Percentiles rank a stretch among this genome's conserved stretches.
phyloP scores from a whole-genome alignment of 2,113 vertebrate genomes.

The Scytalopus superciliaris region DNA sequence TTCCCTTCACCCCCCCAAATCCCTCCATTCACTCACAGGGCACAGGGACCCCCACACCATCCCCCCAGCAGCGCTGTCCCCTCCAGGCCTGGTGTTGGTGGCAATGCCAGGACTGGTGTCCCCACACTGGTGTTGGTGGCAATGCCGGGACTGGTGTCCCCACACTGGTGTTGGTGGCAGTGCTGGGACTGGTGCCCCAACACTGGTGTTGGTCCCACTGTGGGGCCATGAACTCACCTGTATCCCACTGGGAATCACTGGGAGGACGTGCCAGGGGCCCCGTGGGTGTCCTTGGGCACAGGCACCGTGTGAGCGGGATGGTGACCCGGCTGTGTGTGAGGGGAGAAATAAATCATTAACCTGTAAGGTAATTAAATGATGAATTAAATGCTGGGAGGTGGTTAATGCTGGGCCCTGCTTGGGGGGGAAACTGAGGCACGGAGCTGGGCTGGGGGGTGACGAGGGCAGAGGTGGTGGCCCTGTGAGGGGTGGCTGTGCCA shows the following conservation, averaged over 20 bases:
- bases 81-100: rapidly evolving
- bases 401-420: neutral
- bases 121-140: neutral
- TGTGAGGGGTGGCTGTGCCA: neutral
- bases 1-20: too few species aligned
- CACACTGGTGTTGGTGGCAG: rapidly evolving
- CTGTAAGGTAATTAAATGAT: neutral
- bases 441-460: neutral
- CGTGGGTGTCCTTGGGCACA: neutral
- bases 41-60: neutral
- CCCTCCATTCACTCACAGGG: neutral
- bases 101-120: neutral
- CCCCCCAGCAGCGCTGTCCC: rapidly evolving
- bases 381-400: neutral
- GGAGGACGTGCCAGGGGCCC: neutral
- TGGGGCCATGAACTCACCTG: neutral
- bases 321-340: neutral
- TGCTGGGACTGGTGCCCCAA: neutral
- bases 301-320: rapidly evolving
- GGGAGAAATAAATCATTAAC: slow-evolving; percentile 32
- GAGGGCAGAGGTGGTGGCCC: rapidly evolving
- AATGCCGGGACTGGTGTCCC: neutral
- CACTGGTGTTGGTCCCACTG: neutral
- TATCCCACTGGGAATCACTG: neutral
- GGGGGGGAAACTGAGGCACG: neutral